Percentiles rank a stretch among this genome's conserved stretches.
These are phyloP conservation scores for Pica pica DNA, from an alignment of 2,113 vertebrate genomes.

Conservation along the genomic window DNA sequence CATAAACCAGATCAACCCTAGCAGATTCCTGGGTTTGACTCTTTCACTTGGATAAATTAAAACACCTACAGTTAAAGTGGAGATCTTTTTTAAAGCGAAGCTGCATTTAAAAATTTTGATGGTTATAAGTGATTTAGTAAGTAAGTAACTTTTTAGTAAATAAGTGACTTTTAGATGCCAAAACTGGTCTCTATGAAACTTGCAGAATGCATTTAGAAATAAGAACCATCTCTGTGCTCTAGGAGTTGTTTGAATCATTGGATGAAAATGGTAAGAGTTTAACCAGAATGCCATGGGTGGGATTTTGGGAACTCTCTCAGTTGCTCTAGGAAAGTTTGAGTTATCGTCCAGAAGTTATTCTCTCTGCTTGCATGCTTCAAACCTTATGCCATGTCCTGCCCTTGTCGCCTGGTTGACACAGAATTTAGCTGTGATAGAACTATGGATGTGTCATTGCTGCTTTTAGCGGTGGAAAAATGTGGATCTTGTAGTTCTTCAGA, in stretches of 20 bases:
- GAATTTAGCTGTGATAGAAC: not conserved
- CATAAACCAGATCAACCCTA: not conserved
- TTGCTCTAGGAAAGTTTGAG: not conserved
- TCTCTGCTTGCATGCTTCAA: not conserved
- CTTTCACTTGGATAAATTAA: not conserved
- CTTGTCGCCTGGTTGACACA: fast-evolving
- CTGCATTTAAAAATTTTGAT: not conserved
- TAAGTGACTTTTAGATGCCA: not conserved
- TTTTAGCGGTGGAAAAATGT: not conserved
- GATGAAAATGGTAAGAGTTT: not conserved
- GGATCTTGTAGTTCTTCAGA: not conserved
- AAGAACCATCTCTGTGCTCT: not conserved
- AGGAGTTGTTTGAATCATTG: not conserved
- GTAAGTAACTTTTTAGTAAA: not conserved
- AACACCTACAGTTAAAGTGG: not conserved
- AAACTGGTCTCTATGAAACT: not conserved
- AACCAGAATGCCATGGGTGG: not conserved
- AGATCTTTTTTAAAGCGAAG: not conserved
- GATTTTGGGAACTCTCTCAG: not conserved
- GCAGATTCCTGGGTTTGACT: not conserved
- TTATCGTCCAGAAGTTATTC: not conserved
- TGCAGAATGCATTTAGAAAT: not conserved
- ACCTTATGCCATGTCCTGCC: not conserved
- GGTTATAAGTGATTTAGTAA: not conserved
- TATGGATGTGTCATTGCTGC: not conserved